phyloP scores from a whole-genome alignment of 2,797 vertebrate species.

The Eremophila alpestris region DNA sequence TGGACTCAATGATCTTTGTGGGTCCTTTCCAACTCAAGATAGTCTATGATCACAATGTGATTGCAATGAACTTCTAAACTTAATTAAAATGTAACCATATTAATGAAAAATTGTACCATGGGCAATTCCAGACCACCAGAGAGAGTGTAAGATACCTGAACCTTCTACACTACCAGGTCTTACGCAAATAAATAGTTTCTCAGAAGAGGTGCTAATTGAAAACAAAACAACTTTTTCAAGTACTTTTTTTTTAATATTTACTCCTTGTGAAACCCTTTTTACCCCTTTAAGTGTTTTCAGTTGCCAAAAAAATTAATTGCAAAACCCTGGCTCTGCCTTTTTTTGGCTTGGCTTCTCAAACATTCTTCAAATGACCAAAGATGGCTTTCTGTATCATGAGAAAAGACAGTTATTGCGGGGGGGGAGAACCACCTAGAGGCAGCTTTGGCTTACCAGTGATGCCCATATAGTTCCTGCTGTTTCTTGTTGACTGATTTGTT shows the following conservation, averaged over 20 bases:
- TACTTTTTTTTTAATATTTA: background rate
- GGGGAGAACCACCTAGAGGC: background rate
- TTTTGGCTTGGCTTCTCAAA: background rate
- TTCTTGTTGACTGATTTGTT: background rate
- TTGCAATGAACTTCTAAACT: background rate
- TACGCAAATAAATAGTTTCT: background rate
- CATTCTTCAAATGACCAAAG: background rate
- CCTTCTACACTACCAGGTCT: background rate
- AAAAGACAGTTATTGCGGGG: background rate
- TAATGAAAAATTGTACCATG: background rate
- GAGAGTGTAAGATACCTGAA: background rate
- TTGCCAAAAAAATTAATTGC: background rate
- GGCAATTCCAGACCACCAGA: background rate
- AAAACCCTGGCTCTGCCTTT: background rate
- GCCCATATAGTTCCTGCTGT: background rate
- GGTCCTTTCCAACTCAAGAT: background rate
- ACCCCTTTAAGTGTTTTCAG: background rate
- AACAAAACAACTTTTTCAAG: background rate
- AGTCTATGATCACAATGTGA: background rate
- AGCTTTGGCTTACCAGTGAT: background rate
- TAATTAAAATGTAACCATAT: background rate
- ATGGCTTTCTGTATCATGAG: background rate
- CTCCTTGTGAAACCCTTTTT: background rate
- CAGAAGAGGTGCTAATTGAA: background rate
- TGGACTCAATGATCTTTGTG: background rate